Evolutionary conservation across 2,797 vertebrate species (phyloP).

Genomic region (Micropoecilia bifurca): DNA sequence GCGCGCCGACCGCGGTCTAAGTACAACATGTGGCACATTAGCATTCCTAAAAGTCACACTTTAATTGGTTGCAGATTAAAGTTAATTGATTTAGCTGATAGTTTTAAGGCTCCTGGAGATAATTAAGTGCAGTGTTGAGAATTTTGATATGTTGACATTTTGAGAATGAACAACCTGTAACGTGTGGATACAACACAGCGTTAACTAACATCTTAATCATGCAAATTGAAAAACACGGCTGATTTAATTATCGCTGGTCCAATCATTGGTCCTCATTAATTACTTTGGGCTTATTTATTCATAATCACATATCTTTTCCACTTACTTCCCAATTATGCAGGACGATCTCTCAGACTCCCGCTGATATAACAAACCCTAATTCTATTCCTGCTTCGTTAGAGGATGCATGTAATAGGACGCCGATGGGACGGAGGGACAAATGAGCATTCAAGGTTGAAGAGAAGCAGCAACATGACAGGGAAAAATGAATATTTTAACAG

Average conservation of each 20-base stretch:
- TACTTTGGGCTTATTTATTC: slow-evolving; percentile 79
- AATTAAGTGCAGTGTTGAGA: slow-evolving; percentile 82
- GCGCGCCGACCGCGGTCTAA: slow-evolving; percentile 23
- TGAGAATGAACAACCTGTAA: slow-evolving; percentile 82
- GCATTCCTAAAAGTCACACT: slow-evolving; percentile 80
- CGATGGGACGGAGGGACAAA: slow-evolving; percentile 53
- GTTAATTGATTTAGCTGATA: slow-evolving; percentile 83
- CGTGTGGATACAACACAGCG: slow-evolving; percentile 69
- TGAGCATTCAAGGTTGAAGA: slow-evolving; percentile 48
- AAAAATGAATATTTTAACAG: slow-evolving; percentile 6
- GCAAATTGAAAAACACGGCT: slow-evolving; percentile 81
- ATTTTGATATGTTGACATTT: slow-evolving; percentile 87
- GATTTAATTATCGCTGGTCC: slow-evolving; percentile 81
- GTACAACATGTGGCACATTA: slow-evolving; percentile 69
- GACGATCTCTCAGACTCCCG: slow-evolving; percentile 70
- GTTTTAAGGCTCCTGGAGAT: slow-evolving; percentile 80
- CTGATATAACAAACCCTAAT: slow-evolving; percentile 71
- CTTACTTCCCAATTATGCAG: slow-evolving; percentile 77
- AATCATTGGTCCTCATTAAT: slow-evolving; percentile 81
- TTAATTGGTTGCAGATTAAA: slow-evolving; percentile 83
- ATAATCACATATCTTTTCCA: slow-evolving; percentile 76
- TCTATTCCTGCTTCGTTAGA: slow-evolving; percentile 69
- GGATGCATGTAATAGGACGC: slow-evolving; percentile 54
- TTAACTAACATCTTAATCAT: slow-evolving; percentile 84
- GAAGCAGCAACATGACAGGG: slow-evolving; percentile 23